phyloP scores from a whole-genome alignment of 2,113 vertebrate species.

The Anser cygnoides region DNA sequence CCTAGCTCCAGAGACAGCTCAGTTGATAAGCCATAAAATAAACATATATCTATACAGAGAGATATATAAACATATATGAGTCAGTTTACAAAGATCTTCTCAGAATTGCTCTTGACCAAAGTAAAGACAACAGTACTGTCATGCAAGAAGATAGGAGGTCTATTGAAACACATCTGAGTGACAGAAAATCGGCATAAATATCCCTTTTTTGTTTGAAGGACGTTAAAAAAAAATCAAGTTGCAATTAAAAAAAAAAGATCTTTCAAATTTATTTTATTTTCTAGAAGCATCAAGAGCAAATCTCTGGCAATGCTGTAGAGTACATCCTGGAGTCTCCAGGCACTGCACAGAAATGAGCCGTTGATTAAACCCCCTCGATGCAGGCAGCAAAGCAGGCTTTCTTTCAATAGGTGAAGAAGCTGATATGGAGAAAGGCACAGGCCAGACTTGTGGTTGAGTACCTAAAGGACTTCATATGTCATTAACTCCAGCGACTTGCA shows the following conservation, averaged over 20 bases:
- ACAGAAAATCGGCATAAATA: not conserved
- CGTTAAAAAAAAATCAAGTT: not conserved
- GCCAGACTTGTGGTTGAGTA: not conserved
- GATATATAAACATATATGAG: not conserved
- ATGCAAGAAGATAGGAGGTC: not conserved
- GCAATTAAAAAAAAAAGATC: not conserved
- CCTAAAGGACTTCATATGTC: not conserved
- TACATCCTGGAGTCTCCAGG: not conserved
- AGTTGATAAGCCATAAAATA: not conserved
- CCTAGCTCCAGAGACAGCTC: not conserved
- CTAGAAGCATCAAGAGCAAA: not conserved
- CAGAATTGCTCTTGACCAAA: not conserved
- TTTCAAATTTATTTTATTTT: not conserved
- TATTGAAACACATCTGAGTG: not conserved
- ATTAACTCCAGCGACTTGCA: not conserved
- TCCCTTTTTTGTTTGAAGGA: not conserved
- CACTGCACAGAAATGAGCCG: not conserved
- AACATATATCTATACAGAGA: not conserved
- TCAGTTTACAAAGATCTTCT: not conserved
- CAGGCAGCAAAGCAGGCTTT: not conserved
- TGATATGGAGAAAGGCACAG: not conserved
- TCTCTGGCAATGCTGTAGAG: not conserved
- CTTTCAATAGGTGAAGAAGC: not conserved
- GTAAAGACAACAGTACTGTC: not conserved
- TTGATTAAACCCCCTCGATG: not conserved